Base-by-base conservation (phyloP, 2,797 vertebrate genomes). In the Rhincodon typus region DNA sequence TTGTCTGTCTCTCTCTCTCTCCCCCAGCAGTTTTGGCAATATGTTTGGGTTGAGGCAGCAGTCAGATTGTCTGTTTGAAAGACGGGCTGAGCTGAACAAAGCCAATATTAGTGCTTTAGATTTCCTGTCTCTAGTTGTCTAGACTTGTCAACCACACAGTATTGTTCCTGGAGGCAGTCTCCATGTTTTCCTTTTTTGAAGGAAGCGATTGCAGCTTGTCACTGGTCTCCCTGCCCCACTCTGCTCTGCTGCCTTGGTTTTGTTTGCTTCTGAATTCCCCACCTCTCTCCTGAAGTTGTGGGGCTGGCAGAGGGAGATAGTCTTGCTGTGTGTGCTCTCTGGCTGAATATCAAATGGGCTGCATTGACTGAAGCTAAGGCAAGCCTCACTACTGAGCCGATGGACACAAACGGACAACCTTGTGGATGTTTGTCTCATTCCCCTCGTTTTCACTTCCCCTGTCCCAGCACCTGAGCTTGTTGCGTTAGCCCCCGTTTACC, bases 121-220 rank as follows among this genome's bases (percentile, higher is more conserved):
- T n/a, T 91, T 66, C 57, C 57, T 67, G 88, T 91, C 53, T 91
- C 57, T 91, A 57, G 27, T 62, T 91, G 88, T 91, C 34, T 38
- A 66, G 88, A 91, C 88, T 66, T 91, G 53, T 34, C 87, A 90
- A 62, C 87, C 87, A 90, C 87, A 66, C 30, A 5, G 0, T 88
- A 50, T 90, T 91, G 88, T 66, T 91, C 66, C 88, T 91, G 88
- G 53, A 91, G 88, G 88, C 62, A 66, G 30, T n/a, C 57, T 38
- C 34, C 57, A 66, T 62, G 57, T 62, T 66, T 91, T 90, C 27
- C 1, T 34, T 66, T 66, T n/a, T 6, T 23, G 88, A 91, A 91
- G 53, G 86, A 46, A 88, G 86, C 27, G 25, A 4, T 1, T 62
- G 34, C 17, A 91, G 34, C 57, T 91, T 91, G 57, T 91, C 34